phyloP scores from a whole-genome alignment of 2,888 invertebrate genomes.

The Drosophila hawaiiensis region DNA sequence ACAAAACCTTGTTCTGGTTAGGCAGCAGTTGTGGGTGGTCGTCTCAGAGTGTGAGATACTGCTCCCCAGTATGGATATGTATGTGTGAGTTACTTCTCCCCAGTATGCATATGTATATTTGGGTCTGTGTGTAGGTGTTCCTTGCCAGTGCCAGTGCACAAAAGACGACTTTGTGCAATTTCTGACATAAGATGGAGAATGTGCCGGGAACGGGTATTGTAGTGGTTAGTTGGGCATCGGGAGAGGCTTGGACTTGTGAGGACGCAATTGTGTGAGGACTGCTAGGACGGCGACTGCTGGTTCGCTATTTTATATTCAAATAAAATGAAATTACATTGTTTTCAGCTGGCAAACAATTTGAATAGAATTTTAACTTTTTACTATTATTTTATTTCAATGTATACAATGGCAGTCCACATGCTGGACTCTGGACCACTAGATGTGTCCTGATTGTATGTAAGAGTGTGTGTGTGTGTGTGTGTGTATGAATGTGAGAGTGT shows the following conservation, averaged over 20 bases:
- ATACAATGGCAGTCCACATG: conserved; percentile 61
- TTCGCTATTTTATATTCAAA: conserved; percentile 77
- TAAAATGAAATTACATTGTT: conserved; percentile 84
- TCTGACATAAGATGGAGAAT: conserved; percentile 76
- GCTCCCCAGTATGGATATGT: conserved; percentile 9
- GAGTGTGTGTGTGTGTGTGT: conserved; percentile 17
- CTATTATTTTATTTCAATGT: conserved; percentile 82
- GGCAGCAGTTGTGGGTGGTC: conserved; percentile 36
- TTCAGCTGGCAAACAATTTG: conserved; percentile 82
- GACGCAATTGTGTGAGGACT: conserved; percentile 13
- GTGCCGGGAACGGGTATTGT: conserved; percentile 43
- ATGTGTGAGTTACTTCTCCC: conserved; percentile 12
- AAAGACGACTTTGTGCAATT: conserved; percentile 80
- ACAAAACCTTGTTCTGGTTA: conserved; percentile 70
- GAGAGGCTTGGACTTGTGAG: conserved; percentile 3
- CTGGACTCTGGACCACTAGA: conserved; percentile 63
- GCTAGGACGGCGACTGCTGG: conserved; percentile 48
- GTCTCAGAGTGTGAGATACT: conserved; percentile 17
- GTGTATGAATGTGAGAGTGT: conserved; percentile 13
- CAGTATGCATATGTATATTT: conserved; percentile 5
- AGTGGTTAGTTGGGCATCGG: conserved; percentile 31
- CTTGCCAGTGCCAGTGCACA: conserved; percentile 55
- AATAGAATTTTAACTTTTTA: conserved; percentile 84
- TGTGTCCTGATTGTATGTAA: conserved; percentile 25
- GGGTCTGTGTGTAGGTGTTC: conserved; percentile 37